Evolutionary conservation across 1,140 invertebrate genomes (phyloP).

Genomic region (Lysiphlebus fabarum): DNA sequence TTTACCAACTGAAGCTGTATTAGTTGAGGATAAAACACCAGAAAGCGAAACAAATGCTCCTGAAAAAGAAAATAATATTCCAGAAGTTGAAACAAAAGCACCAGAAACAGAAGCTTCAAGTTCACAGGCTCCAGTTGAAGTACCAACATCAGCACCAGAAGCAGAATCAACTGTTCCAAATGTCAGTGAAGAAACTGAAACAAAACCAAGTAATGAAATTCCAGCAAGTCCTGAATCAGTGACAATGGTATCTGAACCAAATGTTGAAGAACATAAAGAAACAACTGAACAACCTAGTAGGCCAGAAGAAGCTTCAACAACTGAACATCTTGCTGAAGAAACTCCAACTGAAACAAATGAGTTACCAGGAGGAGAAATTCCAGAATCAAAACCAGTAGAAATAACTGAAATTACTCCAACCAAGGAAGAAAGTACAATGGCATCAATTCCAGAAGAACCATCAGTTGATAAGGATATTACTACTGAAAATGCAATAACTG

Average conservation of each 20-base stretch:
- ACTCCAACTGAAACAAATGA: constrained; percentile 19
- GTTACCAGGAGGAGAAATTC: constrained; percentile 18
- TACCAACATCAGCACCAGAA: neutral
- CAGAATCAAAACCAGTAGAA: neutral
- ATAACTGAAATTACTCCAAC: constrained; percentile 1
- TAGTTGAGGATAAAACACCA: too few relatives aligned
- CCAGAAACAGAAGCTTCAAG: constrained; percentile 14
- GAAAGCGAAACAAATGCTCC: constrained; percentile 4
- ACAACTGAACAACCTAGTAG: constrained; percentile 19
- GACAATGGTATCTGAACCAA: constrained; percentile 12
- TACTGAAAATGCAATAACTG: too few relatives aligned
- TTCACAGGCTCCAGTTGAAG: constrained; percentile 17
- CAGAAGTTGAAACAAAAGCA: constrained; percentile 19
- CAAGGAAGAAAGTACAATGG: constrained; percentile 5
- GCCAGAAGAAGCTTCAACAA: constrained; percentile 22
- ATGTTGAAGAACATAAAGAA: constrained; percentile 22
- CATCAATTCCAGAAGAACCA: neutral
- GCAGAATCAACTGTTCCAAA: constrained; percentile 9
- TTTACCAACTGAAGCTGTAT: too few relatives aligned
- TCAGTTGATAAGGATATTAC: constrained; percentile 6
- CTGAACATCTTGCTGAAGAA: constrained; percentile 20
- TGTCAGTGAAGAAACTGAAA: constrained; percentile 17
- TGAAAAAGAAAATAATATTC: constrained; percentile 14
- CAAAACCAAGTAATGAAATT: constrained; percentile 7
- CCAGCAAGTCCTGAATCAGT: constrained; percentile 8